Evolutionary conservation across 2,797 vertebrate species (phyloP).

Genomic region (Forpus xanthops): DNA sequence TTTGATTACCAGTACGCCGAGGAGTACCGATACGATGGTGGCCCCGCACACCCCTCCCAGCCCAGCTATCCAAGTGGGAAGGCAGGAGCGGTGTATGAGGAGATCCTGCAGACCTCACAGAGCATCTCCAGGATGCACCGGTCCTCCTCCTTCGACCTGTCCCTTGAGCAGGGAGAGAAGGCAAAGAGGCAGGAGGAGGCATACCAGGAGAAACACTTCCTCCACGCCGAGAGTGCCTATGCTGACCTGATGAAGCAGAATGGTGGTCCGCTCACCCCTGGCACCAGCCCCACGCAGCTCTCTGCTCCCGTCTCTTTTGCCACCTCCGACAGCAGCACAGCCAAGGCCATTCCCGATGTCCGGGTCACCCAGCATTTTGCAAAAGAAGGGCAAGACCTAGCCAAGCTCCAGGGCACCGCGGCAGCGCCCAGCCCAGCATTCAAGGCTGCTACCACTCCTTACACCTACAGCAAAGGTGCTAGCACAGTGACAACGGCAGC

Average conservation of each 20-base stretch:
- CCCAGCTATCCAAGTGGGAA: slow-evolving; percentile 78
- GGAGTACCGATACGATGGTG: slow-evolving; percentile 77
- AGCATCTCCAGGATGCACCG: slow-evolving; percentile 79
- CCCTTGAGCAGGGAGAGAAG: slow-evolving; percentile 68
- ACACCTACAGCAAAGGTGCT: slow-evolving; percentile 65
- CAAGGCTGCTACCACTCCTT: slow-evolving; percentile 58
- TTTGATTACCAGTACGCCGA: slow-evolving; percentile 86
- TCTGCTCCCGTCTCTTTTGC: slow-evolving; percentile 90
- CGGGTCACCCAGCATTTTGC: slow-evolving; percentile 91
- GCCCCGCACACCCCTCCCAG: slow-evolving; percentile 70
- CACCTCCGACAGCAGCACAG: slow-evolving; percentile 75
- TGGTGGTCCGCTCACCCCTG: slow-evolving; percentile 90
- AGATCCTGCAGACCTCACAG: slow-evolving; percentile 87
- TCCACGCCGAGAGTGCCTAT: slow-evolving; percentile 88
- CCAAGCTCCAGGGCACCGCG: slow-evolving; percentile 85
- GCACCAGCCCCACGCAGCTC: slow-evolving; percentile 95
- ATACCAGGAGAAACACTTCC: slow-evolving; percentile 85
- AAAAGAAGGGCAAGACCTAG: slow-evolving; percentile 89
- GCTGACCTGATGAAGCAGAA: slow-evolving; percentile 92
- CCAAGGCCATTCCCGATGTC: slow-evolving; percentile 86
- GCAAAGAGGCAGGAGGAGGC: slow-evolving; percentile 50
- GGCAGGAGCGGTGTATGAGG: slow-evolving; percentile 88
- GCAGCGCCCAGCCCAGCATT: slow-evolving; percentile 76
- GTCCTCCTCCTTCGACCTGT: slow-evolving; percentile 75
- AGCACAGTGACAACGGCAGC: slow-evolving; percentile 73